Conservation (phyloP, 2,888 invertebrate species). For the Acleris emargana region DNA sequence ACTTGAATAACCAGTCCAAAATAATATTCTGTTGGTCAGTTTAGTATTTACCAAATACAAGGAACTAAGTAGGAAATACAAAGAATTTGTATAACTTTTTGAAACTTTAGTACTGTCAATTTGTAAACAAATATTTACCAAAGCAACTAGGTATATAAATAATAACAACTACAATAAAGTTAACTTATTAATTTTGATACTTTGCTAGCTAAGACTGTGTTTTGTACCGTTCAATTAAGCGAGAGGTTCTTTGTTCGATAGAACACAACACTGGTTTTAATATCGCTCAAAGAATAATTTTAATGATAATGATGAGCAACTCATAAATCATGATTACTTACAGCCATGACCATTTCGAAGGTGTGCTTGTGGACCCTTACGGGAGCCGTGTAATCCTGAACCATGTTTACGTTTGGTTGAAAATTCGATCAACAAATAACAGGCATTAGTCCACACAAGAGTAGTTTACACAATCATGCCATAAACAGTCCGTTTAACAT, state of each 20-base stretch:
- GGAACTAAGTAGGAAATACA: too few species aligned
- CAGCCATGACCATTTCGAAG: conserved; percentile 98
- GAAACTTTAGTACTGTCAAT: neutral
- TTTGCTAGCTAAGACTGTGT: neutral
- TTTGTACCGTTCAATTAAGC: neutral
- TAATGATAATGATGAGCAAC: too few species aligned
- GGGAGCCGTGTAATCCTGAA: conserved; percentile 97
- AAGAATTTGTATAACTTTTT: too few species aligned
- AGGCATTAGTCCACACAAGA: conserved; percentile 56
- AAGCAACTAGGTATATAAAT: neutral
- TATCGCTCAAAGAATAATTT: too few species aligned
- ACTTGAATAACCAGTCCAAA: too few species aligned
- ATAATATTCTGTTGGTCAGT: too few species aligned
- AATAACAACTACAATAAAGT: neutral
- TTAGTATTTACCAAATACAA: too few species aligned
- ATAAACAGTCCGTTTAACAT: conserved; percentile 43
- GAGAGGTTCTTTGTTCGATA: neutral
- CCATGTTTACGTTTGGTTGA: conserved; percentile 85
- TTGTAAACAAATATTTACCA: conserved; percentile 1
- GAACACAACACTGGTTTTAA: neutral
- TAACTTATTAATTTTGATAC: neutral
- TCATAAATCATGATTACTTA: conserved; percentile 79
- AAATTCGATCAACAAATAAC: conserved; percentile 47
- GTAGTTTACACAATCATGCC: conserved; percentile 65
- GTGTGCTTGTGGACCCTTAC: conserved; percentile 97